Base-by-base conservation (phyloP, 1,140 invertebrate genomes). In the Zaprionus lachaisei region DNA sequence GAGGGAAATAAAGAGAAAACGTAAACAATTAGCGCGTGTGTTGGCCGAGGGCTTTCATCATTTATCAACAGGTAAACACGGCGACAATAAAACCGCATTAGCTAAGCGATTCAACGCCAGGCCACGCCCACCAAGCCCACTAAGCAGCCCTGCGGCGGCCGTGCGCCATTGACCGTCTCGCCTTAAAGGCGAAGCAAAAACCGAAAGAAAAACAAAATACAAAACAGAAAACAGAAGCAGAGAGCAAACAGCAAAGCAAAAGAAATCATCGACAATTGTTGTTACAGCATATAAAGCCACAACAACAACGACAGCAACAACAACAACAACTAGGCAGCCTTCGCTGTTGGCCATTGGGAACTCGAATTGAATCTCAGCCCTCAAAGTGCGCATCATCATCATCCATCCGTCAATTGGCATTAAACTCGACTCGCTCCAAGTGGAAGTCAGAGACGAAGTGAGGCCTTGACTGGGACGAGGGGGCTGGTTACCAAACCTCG, bases 81-180 rank as follows among this genome's bases (percentile, higher is more conserved):
- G 62, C 70, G 82, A 85, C 82, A 85, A 84, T 84, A 79, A 85
- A 84, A 79, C 75, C 79, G 63, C 74, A 85, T 84, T 84, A 85
- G 78, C 67, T 49, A 57, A 63, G 58, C 38, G 54, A 57, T 56
- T 37, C 51, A 37, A 69, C 60, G 31, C 17, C 44, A 4, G 17
- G 67, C 76, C 81, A 83, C 72, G 81, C 77, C 81, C 81, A 77
- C 81, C 55, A 58, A 11, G 38, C 14, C 22, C 24, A 41, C 31
- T 11, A 22, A 58, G 47, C 14, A 17, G 44, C 49, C 61, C 61
- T 47, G 24, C 47, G 66, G 66, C 57, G 61, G 20, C 67, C 26
- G 56, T 26, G 57, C 49, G 57, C 65, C 64, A 78, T 69, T 70
- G 74, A 77, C 74, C 69, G 69, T 57, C 61, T 47, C n/a, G 69